A percentile compares a stretch with the other conserved stretches of the same genome.
Conservation (phyloP, 2,113 vertebrate genomes). For the Perca fluviatilis region DNA sequence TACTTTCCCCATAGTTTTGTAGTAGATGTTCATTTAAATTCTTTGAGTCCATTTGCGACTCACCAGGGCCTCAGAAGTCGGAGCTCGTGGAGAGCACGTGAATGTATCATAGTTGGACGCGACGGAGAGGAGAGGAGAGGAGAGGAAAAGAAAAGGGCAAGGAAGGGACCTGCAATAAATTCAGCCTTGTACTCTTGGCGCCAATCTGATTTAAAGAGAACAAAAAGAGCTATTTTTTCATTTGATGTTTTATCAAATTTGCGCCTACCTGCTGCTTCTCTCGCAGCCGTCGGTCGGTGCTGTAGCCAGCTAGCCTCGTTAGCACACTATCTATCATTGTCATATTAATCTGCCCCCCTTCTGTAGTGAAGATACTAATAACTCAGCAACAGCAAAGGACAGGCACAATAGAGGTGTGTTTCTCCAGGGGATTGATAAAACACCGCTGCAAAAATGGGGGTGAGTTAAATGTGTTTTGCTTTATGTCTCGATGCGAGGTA, state of each 20-base stretch:
- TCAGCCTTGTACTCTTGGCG: slow-evolving; percentile 71
- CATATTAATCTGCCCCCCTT: slow-evolving; percentile 66
- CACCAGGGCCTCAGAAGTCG: background rate
- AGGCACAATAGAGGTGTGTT: slow-evolving; percentile 74
- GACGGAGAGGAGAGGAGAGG: slow-evolving; percentile 46
- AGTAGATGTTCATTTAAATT: background rate
- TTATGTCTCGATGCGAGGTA: background rate
- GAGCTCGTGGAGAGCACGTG: slow-evolving; percentile 45
- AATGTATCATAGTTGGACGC: slow-evolving; percentile 63
- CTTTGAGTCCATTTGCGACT: background rate
- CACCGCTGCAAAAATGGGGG: slow-evolving; percentile 74
- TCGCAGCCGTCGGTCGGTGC: background rate
- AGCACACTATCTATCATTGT: slow-evolving; percentile 68
- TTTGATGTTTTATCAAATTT: slow-evolving; percentile 18
- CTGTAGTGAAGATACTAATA: slow-evolving; percentile 58
- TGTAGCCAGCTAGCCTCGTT: slow-evolving; percentile 56
- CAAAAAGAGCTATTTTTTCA: slow-evolving; percentile 1
- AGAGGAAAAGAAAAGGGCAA: slow-evolving; percentile 58
- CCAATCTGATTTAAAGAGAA: slow-evolving; percentile 59
- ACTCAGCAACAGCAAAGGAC: slow-evolving; percentile 47
- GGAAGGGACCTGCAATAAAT: slow-evolving; percentile 59
- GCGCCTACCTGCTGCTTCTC: background rate
- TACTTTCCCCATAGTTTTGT: background rate
- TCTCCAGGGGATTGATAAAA: slow-evolving; percentile 48
- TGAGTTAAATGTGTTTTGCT: slow-evolving; percentile 61